Percentiles rank a stretch among this genome's conserved stretches.
Evolutionary conservation across 2,888 invertebrate species (phyloP).

Genomic region (Biston stratarius): DNA sequence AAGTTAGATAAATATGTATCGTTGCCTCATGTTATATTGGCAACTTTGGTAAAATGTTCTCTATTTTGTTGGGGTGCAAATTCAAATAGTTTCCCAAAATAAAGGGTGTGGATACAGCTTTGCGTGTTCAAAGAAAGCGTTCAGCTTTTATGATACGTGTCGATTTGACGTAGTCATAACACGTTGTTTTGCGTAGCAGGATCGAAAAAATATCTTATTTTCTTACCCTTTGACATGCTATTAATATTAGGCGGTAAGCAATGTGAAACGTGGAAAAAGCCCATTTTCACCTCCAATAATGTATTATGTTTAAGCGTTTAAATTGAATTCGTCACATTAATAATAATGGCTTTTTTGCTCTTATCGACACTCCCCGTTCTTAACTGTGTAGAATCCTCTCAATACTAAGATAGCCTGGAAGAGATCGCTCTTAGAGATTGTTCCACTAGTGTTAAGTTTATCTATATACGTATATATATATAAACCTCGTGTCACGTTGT

Average conservation of each 20-base stretch:
- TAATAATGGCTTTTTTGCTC: too few relatives aligned
- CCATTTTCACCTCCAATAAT: too few relatives aligned
- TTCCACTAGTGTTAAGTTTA: too few relatives aligned
- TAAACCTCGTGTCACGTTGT: too few relatives aligned
- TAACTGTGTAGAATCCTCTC: too few relatives aligned
- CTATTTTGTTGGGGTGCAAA: slow-evolving; percentile 57
- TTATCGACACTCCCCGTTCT: too few relatives aligned
- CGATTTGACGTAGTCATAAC: slow-evolving; percentile 60
- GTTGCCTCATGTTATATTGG: slow-evolving; percentile 74
- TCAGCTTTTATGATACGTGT: slow-evolving; percentile 58
- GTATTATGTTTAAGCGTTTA: too few relatives aligned
- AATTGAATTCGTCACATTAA: too few relatives aligned
- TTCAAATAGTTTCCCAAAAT: slow-evolving; percentile 69
- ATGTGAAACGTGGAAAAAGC: neutral
- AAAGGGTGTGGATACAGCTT: slow-evolving; percentile 53
- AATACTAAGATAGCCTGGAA: too few relatives aligned
- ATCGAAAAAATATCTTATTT: slow-evolving; percentile 41
- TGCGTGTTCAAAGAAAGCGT: slow-evolving; percentile 58
- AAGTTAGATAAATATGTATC: slow-evolving; percentile 84
- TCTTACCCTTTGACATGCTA: slow-evolving; percentile 35
- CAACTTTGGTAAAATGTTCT: slow-evolving; percentile 62
- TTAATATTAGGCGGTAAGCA: slow-evolving; percentile 20
- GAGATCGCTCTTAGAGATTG: too few relatives aligned
- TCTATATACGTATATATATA: too few relatives aligned
- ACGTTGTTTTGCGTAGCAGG: slow-evolving; percentile 51